Evolutionary conservation across 92 coral and sea anemone genomes (phyloP).

Genomic region (Anthopleura xanthogrammica): DNA sequence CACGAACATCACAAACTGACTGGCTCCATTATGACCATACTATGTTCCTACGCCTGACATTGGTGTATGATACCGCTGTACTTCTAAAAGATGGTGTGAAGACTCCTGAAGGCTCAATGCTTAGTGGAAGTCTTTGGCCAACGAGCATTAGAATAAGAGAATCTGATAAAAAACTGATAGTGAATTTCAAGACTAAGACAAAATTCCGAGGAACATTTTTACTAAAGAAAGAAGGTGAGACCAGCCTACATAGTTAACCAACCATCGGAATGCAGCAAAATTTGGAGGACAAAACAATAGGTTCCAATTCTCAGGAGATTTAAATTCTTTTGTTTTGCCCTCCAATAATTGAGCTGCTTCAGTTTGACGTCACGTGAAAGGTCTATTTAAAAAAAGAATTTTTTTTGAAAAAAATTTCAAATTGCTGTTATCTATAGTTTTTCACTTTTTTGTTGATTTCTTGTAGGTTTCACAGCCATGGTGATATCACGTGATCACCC

Average conservation of each 20-base stretch:
- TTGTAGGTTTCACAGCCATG: constrained; percentile 63
- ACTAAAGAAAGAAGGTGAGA: constrained; percentile 69
- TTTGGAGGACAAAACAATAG: too few relatives aligned
- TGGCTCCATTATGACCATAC: constrained; percentile 97
- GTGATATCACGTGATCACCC: constrained; percentile 97
- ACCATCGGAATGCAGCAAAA: too few relatives aligned
- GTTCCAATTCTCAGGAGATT: too few relatives aligned
- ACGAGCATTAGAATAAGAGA: constrained; percentile 73
- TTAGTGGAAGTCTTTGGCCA: constrained; percentile 86
- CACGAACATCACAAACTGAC: constrained; percentile 59
- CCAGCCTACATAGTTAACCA: background rate
- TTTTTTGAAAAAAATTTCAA: too few relatives aligned
- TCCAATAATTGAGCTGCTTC: too few relatives aligned
- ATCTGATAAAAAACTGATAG: constrained; percentile 86
- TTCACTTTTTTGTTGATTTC: background rate
- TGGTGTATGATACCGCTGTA: constrained; percentile 96
- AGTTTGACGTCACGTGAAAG: too few relatives aligned
- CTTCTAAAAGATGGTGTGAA: constrained; percentile 90
- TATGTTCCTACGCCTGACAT: constrained; percentile 79
- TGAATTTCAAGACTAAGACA: constrained; percentile 85
- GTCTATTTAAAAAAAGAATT: too few relatives aligned
- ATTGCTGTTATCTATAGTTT: background rate
- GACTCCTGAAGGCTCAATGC: constrained; percentile 84
- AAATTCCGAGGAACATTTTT: constrained; percentile 89
- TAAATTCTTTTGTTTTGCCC: too few relatives aligned